A percentile compares a stretch with the other conserved stretches of the same genome.
These are phyloP conservation scores for Kryptopterus vitreolus DNA, from an alignment of 2,797 vertebrate species.

Conservation along the genomic window DNA sequence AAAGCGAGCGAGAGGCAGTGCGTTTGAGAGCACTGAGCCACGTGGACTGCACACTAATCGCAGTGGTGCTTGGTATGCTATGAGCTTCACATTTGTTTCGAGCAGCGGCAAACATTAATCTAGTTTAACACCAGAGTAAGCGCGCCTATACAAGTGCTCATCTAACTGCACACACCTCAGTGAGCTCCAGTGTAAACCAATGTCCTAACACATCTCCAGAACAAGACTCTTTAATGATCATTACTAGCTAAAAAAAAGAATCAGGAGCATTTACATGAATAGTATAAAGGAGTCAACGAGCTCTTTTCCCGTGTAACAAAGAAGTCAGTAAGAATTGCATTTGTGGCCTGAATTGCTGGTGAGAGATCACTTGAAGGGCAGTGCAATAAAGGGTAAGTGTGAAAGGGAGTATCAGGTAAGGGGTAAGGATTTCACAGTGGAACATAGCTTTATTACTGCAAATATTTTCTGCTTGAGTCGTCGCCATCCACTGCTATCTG, in stretches of 20 bases:
- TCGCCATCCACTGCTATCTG: constrained; percentile 51
- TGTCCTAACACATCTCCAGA: constrained; percentile 19
- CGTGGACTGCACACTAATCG: constrained; percentile 73
- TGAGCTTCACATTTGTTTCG: constrained; percentile 53
- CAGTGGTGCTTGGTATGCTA: constrained; percentile 61
- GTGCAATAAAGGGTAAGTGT: constrained; percentile 45
- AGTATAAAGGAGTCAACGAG: neutral
- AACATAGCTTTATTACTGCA: constrained; percentile 53
- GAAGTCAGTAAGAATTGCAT: constrained; percentile 20
- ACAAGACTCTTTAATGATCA: constrained; percentile 29
- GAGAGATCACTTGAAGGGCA: constrained; percentile 27
- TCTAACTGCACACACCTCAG: constrained; percentile 22
- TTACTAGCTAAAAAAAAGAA: constrained; percentile 9
- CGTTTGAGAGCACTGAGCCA: constrained; percentile 50
- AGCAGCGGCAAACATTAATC: constrained; percentile 53
- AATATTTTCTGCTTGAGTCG: constrained; percentile 53
- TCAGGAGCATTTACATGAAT: constrained; percentile 25
- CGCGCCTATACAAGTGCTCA: constrained; percentile 29
- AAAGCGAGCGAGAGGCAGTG: constrained; percentile 47
- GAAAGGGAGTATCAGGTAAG: constrained; percentile 51
- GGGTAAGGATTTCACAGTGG: constrained; percentile 50
- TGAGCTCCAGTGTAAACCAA: constrained; percentile 25
- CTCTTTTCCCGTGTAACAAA: neutral
- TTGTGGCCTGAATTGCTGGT: constrained; percentile 28
- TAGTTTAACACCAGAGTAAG: constrained; percentile 44